Conservation (phyloP, 2,113 vertebrate species). For the Gymnocephalus cernua region DNA sequence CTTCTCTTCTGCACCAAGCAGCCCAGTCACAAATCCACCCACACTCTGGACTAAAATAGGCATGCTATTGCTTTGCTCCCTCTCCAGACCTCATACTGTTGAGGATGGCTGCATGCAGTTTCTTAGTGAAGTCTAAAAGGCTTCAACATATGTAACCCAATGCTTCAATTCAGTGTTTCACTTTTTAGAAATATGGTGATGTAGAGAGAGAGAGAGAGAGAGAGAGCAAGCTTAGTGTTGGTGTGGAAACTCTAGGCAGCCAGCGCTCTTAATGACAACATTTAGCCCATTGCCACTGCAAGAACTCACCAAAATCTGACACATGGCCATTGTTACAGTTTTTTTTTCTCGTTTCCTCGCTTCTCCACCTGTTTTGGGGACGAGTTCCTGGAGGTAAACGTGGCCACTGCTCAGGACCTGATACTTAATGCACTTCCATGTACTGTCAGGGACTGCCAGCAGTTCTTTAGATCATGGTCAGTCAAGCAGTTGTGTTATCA, state of each 20-base stretch:
- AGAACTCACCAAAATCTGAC: background rate
- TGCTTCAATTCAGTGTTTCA: background rate
- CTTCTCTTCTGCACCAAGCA: conserved; percentile 28
- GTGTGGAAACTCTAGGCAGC: background rate
- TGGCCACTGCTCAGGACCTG: background rate
- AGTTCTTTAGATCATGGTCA: no score
- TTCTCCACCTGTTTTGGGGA: background rate
- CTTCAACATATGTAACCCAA: background rate
- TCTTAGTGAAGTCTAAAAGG: background rate
- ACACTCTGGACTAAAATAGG: conserved; percentile 44
- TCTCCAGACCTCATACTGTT: background rate
- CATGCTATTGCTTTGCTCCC: background rate
- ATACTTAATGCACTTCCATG: background rate
- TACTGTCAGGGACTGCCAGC: background rate
- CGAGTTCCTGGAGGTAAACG: background rate
- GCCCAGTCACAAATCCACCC: conserved; percentile 21
- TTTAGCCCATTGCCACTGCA: background rate
- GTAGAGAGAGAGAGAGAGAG: background rate
- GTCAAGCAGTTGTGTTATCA: no score
- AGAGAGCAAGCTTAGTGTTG: background rate
- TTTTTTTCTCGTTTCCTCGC: background rate
- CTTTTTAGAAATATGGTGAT: background rate
- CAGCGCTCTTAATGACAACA: background rate
- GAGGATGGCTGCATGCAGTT: conserved; percentile 1
- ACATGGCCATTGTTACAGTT: background rate